These are phyloP conservation scores for Julus scanicus DNA, from an alignment of 2,888 invertebrate species.

Conservation along the genomic window DNA sequence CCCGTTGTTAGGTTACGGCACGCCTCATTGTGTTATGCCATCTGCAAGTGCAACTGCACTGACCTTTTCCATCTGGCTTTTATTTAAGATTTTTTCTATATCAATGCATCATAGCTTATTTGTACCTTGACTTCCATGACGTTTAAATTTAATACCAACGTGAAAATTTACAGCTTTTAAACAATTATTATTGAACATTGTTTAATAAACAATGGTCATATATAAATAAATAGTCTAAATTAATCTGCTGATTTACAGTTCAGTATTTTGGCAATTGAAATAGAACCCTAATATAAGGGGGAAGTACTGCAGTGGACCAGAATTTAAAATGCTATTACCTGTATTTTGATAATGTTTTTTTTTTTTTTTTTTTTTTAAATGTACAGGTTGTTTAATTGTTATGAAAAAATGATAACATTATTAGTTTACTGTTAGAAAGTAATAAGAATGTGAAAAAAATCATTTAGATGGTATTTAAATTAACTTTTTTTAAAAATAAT, in stretches of 20 bases:
- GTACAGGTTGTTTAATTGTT: too few species aligned
- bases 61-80: background rate
- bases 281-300: background rate
- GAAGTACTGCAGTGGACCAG: background rate
- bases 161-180: conserved; percentile 6
- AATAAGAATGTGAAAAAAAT: too few species aligned
- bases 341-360: too few species aligned
- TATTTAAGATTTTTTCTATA: background rate
- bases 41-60: conserved; percentile 37
- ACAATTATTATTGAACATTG: background rate
- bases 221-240: background rate
- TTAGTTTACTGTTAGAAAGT: too few species aligned
- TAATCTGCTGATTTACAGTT: background rate
- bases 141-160: background rate
- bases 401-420: too few species aligned
- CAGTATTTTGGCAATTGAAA: background rate
- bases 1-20: conserved; percentile 51
- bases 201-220: background rate
- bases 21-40: conserved; percentile 46
- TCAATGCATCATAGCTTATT: background rate
- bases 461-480: too few species aligned
- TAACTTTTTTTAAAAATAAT: too few species aligned
- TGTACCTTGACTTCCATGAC: background rate
- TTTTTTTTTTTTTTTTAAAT: too few species aligned
- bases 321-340: too few species aligned